phyloP scores from a whole-genome alignment of 23 tunicate species.

The Halocynthia roretzi region DNA sequence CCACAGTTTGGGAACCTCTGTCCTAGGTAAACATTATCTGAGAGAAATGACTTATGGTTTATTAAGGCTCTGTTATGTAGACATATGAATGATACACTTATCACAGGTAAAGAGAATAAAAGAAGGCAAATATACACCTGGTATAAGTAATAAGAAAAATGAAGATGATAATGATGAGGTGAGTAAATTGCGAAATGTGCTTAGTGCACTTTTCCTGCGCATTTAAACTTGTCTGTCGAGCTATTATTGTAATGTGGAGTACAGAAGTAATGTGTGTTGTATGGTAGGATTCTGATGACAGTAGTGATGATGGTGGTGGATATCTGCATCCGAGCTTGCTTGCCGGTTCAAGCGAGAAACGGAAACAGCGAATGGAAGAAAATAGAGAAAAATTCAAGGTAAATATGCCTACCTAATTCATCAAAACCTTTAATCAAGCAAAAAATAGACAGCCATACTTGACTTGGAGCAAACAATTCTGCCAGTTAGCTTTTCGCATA shows the following conservation, averaged over 20 bases:
- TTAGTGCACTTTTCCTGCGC: not conserved
- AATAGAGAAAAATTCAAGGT: slow-evolving; percentile 76
- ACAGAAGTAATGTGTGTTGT: not conserved
- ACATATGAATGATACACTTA: no score
- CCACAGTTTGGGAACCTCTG: no score
- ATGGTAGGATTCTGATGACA: slow-evolving; percentile 39
- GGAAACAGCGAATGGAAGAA: slow-evolving; percentile 26
- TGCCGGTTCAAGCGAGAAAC: slow-evolving; percentile 49
- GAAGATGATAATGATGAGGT: slow-evolving; percentile 24
- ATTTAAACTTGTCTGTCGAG: no score
- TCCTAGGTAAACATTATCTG: no score
- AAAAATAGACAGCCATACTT: no score
- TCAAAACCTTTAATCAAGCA: no score
- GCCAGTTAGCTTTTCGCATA: no score
- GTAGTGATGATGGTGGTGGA: slow-evolving; percentile 66
- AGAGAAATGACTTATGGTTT: no score
- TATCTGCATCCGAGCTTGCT: slow-evolving; percentile 92
- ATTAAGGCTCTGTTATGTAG: no score
- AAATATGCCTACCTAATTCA: not conserved
- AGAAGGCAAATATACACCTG: slow-evolving; percentile 82
- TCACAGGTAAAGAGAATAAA: slow-evolving; percentile 64
- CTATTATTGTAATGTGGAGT: not conserved
- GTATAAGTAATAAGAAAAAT: slow-evolving; percentile 13
- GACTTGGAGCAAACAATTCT: no score
- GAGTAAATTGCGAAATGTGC: not conserved